phyloP scores from a whole-genome alignment of 2,797 vertebrate genomes.

The Sebastes cheni region DNA sequence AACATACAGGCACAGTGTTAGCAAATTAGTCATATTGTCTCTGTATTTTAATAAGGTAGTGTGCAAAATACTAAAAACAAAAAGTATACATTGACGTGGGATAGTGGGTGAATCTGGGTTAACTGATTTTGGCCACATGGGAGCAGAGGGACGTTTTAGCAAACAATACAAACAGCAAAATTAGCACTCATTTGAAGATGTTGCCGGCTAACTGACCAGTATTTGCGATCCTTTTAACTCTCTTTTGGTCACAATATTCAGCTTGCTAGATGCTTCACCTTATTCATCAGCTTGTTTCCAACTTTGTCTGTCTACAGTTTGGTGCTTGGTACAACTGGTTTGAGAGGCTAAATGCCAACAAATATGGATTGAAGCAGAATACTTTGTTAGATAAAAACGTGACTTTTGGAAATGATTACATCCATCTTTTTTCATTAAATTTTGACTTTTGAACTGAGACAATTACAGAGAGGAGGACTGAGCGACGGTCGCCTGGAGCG shows the following conservation, averaged over 20 bases:
- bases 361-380: not conserved
- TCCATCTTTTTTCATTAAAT: not conserved
- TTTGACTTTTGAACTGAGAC: too few species aligned
- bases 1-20: conserved; percentile 4
- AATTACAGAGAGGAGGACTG: not conserved
- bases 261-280: not conserved
- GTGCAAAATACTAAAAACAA: not conserved
- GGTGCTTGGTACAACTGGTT: rapidly evolving
- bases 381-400: rapidly evolving
- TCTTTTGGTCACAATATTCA: not conserved
- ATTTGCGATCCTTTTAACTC: not conserved
- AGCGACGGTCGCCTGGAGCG: rapidly evolving
- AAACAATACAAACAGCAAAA: not conserved
- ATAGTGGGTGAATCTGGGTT: not conserved
- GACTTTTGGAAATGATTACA: not conserved
- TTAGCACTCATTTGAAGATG: not conserved
- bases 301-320: not conserved
- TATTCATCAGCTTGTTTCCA: not conserved
- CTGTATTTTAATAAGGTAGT: not conserved
- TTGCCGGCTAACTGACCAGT: not conserved
- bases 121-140: not conserved
- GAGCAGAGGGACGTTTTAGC: not conserved
- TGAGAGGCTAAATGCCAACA: not conserved
- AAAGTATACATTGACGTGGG: not conserved
- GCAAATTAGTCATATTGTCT: not conserved